These are phyloP conservation scores for Schrankia costaestrigalis DNA, from an alignment of 2,888 invertebrate species.

Conservation along the genomic window DNA sequence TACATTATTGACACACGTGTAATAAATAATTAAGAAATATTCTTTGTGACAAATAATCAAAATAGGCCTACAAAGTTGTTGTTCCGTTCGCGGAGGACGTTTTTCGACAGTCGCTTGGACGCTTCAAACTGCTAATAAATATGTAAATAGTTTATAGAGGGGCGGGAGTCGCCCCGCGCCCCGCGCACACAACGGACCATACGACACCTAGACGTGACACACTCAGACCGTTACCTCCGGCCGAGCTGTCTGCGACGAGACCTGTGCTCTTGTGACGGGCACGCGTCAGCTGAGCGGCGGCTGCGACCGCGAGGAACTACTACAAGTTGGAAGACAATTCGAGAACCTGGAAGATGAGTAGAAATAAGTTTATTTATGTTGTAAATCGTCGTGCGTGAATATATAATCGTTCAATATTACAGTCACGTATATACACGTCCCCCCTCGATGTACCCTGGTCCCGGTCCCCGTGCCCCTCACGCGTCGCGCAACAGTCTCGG, in stretches of 20 bases:
- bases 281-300: conserved; percentile 25
- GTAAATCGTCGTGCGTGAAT: conserved; percentile 46
- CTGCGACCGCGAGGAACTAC: conserved; percentile 21
- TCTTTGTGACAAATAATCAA: conserved; percentile 45
- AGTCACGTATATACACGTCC: conserved; percentile 18
- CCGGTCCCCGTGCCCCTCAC: conserved; percentile 22
- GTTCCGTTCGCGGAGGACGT: conserved; percentile 36
- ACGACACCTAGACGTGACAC: conserved; percentile 14
- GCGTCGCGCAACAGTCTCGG: conserved; percentile 61
- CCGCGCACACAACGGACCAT: conserved; percentile 8
- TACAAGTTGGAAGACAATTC: conserved; percentile 21
- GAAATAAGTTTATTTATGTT: conserved; percentile 57
- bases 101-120: conserved; percentile 39
- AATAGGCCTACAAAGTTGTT: conserved; percentile 53
- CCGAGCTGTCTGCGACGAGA: conserved; percentile 7
- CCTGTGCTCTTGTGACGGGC: too few relatives aligned
- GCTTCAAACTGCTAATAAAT: conserved; percentile 33
- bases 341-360: conserved; percentile 29
- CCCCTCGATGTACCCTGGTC: conserved; percentile 21
- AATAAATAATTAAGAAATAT: conserved; percentile 42
- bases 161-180: conserved; percentile 26
- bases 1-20: conserved; percentile 62
- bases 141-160: conserved; percentile 40
- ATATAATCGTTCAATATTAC: conserved; percentile 25
- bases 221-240: conserved; percentile 5